Base-by-base conservation (phyloP, 2,888 invertebrate species). In the Zeuzera pyrina region DNA sequence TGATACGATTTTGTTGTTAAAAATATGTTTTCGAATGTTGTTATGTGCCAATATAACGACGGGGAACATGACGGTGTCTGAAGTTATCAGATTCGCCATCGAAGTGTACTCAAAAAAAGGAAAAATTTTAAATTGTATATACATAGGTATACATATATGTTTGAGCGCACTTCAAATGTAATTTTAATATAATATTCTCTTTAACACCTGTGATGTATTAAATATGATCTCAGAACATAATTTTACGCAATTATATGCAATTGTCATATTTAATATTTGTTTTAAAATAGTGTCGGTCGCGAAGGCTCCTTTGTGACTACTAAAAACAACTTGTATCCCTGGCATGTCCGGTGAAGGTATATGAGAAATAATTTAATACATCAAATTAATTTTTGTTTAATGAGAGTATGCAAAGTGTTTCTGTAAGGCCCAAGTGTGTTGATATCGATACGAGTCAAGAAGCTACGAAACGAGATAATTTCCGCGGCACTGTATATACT, bases 151-250 rank as follows among this genome's bases (percentile, higher is more conserved):
- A n/a, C n/a, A n/a, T n/a, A n/a, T n/a, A n/a, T n/a, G n/a, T 14
- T 36, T 35, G 33, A 33, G 31, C 29, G 30, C 36, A 38, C 29
- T 36, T 39, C 36, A 12, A 27, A 29, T 36, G 33, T 42, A 46
- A 39, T 37, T 45, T 39, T 46, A 40, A 41, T 45, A 39, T 42
- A 38, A 41, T 65, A 61, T 72, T 68, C 78, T 74, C 73, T 79
- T 70, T 76, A 83, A 86, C 85, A 85, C 86, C 86, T 87, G 87
- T 87, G 87, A 87, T 87, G 86, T 87, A 86, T 86, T 86, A 86
- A 86, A 84, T 84, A 85, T 86, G 87, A 87, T 87, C 86, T 86
- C 86, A 85, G 73, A 76, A 79, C 72, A 81, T 84, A 72, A 83
- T 83, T 76, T 70, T 67, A 73, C 72, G n/a, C n/a, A n/a, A n/a